phyloP scores from a whole-genome alignment of 2,797 vertebrate species.

The Perodicticus potto region DNA sequence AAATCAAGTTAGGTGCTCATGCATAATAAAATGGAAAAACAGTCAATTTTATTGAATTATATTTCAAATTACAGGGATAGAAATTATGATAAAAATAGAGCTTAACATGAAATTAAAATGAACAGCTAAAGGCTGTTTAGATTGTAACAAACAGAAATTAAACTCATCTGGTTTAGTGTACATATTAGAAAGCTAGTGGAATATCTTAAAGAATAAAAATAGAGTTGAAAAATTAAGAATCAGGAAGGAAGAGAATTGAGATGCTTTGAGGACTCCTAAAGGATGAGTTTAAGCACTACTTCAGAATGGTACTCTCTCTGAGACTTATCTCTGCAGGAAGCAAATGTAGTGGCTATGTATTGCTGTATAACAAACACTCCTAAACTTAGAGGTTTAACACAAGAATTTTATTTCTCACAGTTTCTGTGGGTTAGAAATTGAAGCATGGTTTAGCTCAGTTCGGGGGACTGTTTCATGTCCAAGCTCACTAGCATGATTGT shows the following conservation, averaged over 20 bases:
- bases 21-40: background rate
- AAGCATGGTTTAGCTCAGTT: background rate
- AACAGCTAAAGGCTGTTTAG: background rate
- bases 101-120: conserved; percentile 9
- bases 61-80: background rate
- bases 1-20: background rate
- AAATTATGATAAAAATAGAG: conserved; percentile 43
- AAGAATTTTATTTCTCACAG: background rate
- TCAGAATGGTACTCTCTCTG: background rate
- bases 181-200: background rate
- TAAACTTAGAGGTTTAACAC: background rate
- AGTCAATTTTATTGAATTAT: background rate
- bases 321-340: background rate
- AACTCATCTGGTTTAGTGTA: background rate
- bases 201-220: background rate
- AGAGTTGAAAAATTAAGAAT: background rate
- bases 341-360: background rate
- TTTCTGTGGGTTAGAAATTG: background rate
- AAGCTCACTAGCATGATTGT: background rate
- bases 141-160: conserved; percentile 12
- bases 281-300: background rate
- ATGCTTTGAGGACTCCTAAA: background rate
- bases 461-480: background rate
- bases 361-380: background rate
- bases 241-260: background rate